A percentile compares a stretch with the other conserved stretches of the same genome.
These are phyloP conservation scores for Bergia sp. DNA, from an alignment of 92 coral and sea anemone species.

Conservation along the genomic window DNA sequence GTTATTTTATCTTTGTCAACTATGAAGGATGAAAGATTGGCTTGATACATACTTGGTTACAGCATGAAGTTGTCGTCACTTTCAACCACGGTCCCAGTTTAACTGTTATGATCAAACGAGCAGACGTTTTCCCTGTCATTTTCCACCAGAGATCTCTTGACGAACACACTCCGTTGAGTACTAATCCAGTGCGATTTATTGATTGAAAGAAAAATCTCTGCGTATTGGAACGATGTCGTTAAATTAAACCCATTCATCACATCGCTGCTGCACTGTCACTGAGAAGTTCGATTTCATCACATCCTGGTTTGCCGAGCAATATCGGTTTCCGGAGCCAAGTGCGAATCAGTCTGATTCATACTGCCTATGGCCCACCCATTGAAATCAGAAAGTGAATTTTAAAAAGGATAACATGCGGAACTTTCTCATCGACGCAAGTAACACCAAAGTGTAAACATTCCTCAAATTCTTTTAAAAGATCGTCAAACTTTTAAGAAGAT, in stretches of 20 bases:
- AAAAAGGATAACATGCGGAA: not conserved
- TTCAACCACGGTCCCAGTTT: slow-evolving; percentile 27
- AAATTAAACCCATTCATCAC: slow-evolving; percentile 31
- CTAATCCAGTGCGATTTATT: slow-evolving; percentile 22
- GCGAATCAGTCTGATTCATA: slow-evolving; percentile 2
- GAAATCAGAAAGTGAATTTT: not conserved
- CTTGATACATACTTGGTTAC: slow-evolving; percentile 26
- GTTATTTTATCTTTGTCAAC: not conserved
- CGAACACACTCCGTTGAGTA: not conserved
- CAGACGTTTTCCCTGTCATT: slow-evolving; percentile 34
- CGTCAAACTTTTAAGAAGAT: slow-evolving; percentile 26
- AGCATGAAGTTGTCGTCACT: slow-evolving; percentile 29
- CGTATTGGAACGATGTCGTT: slow-evolving; percentile 20
- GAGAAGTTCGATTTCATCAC: slow-evolving; percentile 2
- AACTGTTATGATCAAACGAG: slow-evolving; percentile 37
- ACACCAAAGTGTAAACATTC: slow-evolving; percentile 39
- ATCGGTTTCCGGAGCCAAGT: slow-evolving; percentile 26
- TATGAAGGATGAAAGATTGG: not conserved
- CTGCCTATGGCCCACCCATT: slow-evolving; percentile 13
- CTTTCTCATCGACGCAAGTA: not conserved
- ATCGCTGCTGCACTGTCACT: slow-evolving; percentile 30
- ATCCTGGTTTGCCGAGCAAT: slow-evolving; percentile 37
- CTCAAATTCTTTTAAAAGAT: slow-evolving; percentile 5
- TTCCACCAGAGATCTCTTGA: not conserved
- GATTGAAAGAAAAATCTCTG: slow-evolving; percentile 8